These are phyloP conservation scores for Crocidura indochinensis DNA, from an alignment of 2,797 vertebrate species.

Conservation along the genomic window DNA sequence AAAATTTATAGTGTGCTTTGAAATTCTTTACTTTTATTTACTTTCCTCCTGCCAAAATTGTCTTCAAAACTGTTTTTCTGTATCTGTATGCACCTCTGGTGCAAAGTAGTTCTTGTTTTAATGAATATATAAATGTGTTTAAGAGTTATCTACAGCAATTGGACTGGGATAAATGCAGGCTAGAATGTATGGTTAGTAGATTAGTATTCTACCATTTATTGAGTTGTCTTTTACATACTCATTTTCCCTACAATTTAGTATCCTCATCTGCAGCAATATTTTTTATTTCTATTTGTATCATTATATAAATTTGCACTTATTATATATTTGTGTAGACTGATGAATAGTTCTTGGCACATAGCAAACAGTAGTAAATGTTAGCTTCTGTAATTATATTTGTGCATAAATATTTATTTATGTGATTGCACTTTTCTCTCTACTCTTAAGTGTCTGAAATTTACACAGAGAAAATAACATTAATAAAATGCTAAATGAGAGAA, in stretches of 20 bases:
- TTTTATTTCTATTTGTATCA: neutral
- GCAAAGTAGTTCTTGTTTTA: constrained; percentile 24
- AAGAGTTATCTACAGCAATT: neutral
- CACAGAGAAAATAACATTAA: neutral
- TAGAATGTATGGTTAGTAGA: neutral
- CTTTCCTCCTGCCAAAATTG: neutral
- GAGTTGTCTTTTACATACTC: constrained; percentile 28
- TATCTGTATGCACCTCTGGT: neutral
- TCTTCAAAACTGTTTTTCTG: neutral
- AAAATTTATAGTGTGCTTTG: neutral
- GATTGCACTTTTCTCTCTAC: neutral
- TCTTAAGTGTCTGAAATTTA: constrained; percentile 16
- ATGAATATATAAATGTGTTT: neutral
- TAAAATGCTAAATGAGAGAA: constrained; percentile 1
- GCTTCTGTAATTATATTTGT: neutral
- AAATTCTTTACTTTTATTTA: constrained; percentile 47
- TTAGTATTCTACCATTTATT: neutral
- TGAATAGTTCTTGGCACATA: neutral
- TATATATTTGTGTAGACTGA: constrained; percentile 1
- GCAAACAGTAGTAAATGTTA: constrained; percentile 8
- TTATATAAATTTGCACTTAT: neutral
- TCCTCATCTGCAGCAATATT: neutral
- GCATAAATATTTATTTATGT: neutral
- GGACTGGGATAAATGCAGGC: neutral
- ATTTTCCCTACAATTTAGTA: neutral